These are phyloP conservation scores for Himantopus leucocephalus DNA, from an alignment of 2,113 vertebrate genomes.

Conservation along the genomic window DNA sequence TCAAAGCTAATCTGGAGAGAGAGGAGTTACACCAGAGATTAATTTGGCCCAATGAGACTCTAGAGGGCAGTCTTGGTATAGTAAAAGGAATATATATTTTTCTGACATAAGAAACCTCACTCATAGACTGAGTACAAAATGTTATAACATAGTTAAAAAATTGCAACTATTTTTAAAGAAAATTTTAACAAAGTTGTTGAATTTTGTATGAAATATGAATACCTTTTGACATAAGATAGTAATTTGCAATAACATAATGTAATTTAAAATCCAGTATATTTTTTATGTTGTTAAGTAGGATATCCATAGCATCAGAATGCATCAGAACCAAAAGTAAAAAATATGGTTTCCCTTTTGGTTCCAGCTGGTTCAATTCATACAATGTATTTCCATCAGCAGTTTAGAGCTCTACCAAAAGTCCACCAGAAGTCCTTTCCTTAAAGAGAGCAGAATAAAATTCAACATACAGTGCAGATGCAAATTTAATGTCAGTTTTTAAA, in stretches of 20 bases:
- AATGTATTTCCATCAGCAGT: slow-evolving; percentile 11
- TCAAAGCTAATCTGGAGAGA: background rate
- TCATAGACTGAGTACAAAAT: background rate
- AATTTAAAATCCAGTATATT: background rate
- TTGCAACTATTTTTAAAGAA: background rate
- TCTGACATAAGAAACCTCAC: background rate
- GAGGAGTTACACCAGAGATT: background rate
- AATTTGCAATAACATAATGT: background rate
- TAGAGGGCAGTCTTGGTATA: slow-evolving; percentile 73
- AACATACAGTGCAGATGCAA: slow-evolving; percentile 63
- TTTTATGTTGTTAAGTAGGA: background rate
- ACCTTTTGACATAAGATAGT: background rate
- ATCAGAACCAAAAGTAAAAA: background rate
- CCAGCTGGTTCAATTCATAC: background rate
- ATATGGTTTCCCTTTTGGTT: accelerated
- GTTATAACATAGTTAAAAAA: background rate
- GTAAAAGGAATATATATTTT: background rate
- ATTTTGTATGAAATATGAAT: background rate
- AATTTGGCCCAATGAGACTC: slow-evolving; percentile 53
- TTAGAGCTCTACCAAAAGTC: slow-evolving; percentile 6
- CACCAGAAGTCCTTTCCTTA: slow-evolving; percentile 22
- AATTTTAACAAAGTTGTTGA: background rate
- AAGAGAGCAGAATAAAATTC: slow-evolving; percentile 24
- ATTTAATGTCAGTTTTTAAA: slow-evolving; percentile 71
- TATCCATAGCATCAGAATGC: background rate